Percentiles rank a stretch among this genome's conserved stretches.
Evolutionary conservation across 1,140 invertebrate genomes (phyloP).

Genomic region (Cheumatopsyche charites): DNA sequence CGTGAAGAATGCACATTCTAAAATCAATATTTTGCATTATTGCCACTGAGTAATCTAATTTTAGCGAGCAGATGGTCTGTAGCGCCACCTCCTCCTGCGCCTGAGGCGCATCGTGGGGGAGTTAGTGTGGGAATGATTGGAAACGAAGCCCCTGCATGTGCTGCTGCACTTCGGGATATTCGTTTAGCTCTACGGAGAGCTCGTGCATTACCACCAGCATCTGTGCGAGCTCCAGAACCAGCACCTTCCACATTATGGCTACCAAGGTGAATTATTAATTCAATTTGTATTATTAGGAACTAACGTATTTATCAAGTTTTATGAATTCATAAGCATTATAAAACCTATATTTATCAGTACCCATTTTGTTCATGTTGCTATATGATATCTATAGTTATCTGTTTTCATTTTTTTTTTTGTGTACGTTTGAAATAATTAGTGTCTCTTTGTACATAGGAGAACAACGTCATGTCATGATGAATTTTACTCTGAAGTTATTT

Average conservation of each 20-base stretch:
- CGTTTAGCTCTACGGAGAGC: slow-evolving; percentile 63
- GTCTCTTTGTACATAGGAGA: no score
- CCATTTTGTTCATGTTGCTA: no score
- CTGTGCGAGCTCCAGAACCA: slow-evolving; percentile 50
- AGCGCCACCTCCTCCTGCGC: slow-evolving; percentile 72
- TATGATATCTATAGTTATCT: no score
- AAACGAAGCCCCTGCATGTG: slow-evolving; percentile 53
- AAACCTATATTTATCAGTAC: no score
- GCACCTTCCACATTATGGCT: slow-evolving; percentile 67
- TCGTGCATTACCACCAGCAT: slow-evolving; percentile 39
- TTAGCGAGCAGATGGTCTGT: slow-evolving; percentile 50
- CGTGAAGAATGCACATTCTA: background rate
- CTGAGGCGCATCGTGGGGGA: slow-evolving; percentile 65
- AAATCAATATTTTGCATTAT: background rate
- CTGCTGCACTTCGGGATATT: slow-evolving; percentile 79
- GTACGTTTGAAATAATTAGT: no score
- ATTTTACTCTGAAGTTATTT: no score
- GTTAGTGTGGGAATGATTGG: slow-evolving; percentile 56
- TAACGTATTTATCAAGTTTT: no score
- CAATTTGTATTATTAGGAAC: no score
- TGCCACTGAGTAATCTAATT: background rate
- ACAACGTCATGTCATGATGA: no score
- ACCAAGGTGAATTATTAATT: slow-evolving; percentile 59
- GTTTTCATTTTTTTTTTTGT: no score
- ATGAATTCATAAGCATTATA: no score